These are phyloP conservation scores for Nemurella pictetii DNA, from an alignment of 2,888 invertebrate species.

Conservation along the genomic window DNA sequence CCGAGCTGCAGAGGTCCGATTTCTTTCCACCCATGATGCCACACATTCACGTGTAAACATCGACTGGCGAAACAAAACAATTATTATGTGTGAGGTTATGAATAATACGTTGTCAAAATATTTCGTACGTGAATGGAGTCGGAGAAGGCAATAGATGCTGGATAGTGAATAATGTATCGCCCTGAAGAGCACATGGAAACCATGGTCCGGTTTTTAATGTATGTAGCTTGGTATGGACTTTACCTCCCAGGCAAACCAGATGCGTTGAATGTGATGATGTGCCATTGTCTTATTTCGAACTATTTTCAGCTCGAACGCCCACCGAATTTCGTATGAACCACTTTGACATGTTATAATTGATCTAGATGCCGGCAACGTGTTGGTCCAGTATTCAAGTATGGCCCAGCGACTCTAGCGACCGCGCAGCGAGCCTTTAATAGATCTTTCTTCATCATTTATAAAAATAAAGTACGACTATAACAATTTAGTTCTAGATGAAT, in stretches of 20 bases:
- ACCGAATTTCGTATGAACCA: background rate
- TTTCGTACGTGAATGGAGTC: background rate
- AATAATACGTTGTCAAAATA: conserved; percentile 23
- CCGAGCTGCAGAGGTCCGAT: background rate
- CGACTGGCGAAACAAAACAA: background rate
- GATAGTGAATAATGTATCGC: background rate
- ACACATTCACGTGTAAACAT: background rate
- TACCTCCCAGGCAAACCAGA: background rate
- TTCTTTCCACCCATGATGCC: background rate
- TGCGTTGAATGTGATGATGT: background rate
- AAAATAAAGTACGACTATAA: background rate
- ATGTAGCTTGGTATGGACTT: background rate
- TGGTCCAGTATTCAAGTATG: background rate
- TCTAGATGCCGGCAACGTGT: background rate
- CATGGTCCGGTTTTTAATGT: background rate
- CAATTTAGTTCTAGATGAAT: conserved; percentile 11
- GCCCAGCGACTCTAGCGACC: background rate
- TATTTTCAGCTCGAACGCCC: background rate
- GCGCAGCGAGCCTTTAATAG: background rate
- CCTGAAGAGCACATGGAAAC: background rate
- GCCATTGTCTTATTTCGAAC: background rate
- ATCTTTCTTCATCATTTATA: background rate
- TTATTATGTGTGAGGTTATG: background rate
- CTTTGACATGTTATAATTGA: conserved; percentile 9
- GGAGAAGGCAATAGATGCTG: background rate